Evolutionary conservation across 2,113 vertebrate species (phyloP), one percentile per base, ranked within the genome.

Genomic region (Caranx ignobilis): DNA sequence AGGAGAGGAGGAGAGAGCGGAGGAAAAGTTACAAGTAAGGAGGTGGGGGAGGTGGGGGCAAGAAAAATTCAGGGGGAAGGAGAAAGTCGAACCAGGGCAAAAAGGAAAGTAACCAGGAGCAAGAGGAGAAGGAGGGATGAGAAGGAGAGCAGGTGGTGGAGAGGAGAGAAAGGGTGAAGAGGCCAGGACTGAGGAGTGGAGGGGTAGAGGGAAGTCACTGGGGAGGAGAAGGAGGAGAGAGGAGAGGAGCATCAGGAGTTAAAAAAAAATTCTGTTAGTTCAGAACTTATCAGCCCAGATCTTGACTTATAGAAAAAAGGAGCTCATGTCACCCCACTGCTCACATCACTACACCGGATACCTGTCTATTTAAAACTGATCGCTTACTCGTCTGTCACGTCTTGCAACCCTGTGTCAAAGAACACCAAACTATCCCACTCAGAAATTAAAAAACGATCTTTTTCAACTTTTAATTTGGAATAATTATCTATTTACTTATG

Each of bases 81-180:
- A 74, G 26, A 74, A 67, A 67, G 56, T 83, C 82, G 72, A 80
- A 61, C 45, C 31, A 50, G 79, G 69, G 68, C 19, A 19, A 73
- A 78, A 31, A 71, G 41, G 71, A 34, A 70, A 56, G 78, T 79
- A 82, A 85, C 84, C 75, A 60, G 77, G 68, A 84, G 82, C 52
- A 73, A 63, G 56, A 84, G 64, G 54, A 79, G 61, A 81, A 74
- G n/a, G 52, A 77, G 56, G 71, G 75, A 75, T 75, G 48, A 80
- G 47, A 76, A 71, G 39, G 74, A 79, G 73, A 88, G 86, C 89
- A 91, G 89, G 80, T 91, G 89, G 82, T 88, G 68, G 75, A 76
- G 60, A 77, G 81, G 74, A 88, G 52, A 80, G 55, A 75, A 62
- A 67, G 75, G 84, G 82, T 84, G 83, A 90, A 88, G 68, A 88